Evolutionary conservation across 2,797 vertebrate genomes (phyloP), one percentile per base, ranked within the genome.

Genomic region (Pterois miles): DNA sequence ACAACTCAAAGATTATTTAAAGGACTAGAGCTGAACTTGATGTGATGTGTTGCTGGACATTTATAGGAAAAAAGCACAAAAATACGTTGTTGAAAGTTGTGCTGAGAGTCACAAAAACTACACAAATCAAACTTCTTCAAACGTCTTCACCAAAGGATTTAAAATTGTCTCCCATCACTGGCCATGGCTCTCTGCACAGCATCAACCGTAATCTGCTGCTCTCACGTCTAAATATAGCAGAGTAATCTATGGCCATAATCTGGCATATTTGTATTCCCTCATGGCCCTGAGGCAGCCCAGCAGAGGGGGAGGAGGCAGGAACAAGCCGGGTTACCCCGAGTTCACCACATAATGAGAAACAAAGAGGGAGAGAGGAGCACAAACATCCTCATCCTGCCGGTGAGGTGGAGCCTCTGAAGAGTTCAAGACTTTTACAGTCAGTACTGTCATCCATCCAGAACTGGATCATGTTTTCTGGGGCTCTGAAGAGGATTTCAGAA

Each of bases 161-260:
- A 22, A 18, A 36, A 3, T 33, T 6, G 9, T 14, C 13, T 4
- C 12, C 34, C 16, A 3, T 25, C 40, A 40, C 38, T 13, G 38
- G 38, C 16, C 38, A 13, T 40, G 38, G 38, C 13, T 1, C 11
- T 52, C 20, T 33, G 57, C 48, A 20, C 53, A 16, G 38, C 50
- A 54, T 18, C 18, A n/a, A 5, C 38, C 14, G 36, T 77, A 77
- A 84, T 75, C 74, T 76, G 74, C 65, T 11, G 48, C 67, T 46
- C 36, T 16, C 13, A 0, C 2, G 6, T 58, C 78, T 82, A 75
- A 84, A 86, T 68, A 68, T 82, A 87, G 78, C 31, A 0, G 5
- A 11, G 9, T 81, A 86, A 82, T 87, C 88, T 85, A 8, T 4
- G 27, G 67, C 11, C 22, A 40, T 87, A 78, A 87, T 89, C 85